Percentiles rank a stretch among this genome's conserved stretches.
These are phyloP conservation scores for Cataglyphis hispanica DNA, from an alignment of 1,140 invertebrate species.

Conservation along the genomic window DNA sequence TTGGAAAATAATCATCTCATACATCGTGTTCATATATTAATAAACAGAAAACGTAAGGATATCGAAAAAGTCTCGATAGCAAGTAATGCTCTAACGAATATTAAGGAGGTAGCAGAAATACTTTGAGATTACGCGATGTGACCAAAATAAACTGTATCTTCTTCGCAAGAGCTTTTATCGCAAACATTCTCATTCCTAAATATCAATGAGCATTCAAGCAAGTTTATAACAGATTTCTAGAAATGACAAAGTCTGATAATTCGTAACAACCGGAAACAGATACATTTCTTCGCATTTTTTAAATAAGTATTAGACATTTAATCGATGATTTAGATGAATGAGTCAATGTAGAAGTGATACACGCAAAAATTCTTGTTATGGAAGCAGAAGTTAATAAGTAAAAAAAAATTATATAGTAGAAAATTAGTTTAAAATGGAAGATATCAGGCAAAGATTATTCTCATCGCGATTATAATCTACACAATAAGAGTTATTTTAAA, in stretches of 20 bases:
- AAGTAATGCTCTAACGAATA: slow-evolving; percentile 35
- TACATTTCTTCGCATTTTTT: neutral
- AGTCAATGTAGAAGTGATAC: neutral
- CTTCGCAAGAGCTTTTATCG: slow-evolving; percentile 65
- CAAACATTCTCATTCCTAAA: slow-evolving; percentile 16
- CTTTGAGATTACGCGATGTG: slow-evolving; percentile 71
- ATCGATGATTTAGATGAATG: neutral
- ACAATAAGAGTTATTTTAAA: slow-evolving; percentile 71
- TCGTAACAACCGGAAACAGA: neutral
- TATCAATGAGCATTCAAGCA: slow-evolving; percentile 33
- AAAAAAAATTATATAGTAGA: slow-evolving; percentile 14
- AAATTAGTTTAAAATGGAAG: slow-evolving; percentile 3
- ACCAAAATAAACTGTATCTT: slow-evolving; percentile 71
- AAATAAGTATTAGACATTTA: neutral
- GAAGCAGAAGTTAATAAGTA: neutral
- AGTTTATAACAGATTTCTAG: neutral
- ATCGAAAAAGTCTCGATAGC: slow-evolving; percentile 6
- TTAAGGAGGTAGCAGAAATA: slow-evolving; percentile 61
- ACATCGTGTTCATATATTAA: neutral
- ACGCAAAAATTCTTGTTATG: neutral
- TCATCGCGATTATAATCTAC: neutral
- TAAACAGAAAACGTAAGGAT: neutral
- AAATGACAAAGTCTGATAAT: neutral
- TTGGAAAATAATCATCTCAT: neutral
- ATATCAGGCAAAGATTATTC: slow-evolving; percentile 62